Base-by-base conservation (phyloP, 2,797 vertebrate species). In the Astyanax mexicanus region DNA sequence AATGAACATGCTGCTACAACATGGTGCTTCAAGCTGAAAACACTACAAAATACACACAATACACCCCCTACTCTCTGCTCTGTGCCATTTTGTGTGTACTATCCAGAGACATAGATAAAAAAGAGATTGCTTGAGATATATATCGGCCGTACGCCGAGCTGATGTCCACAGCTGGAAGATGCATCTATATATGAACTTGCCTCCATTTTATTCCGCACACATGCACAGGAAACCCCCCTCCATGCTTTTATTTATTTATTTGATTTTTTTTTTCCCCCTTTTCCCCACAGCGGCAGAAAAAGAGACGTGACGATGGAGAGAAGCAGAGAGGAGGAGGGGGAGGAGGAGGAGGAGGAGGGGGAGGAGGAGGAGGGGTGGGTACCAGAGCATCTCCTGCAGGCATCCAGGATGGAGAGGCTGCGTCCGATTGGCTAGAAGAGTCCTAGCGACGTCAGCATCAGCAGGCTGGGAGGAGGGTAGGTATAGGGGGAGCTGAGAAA, bases 301-400 rank as follows among this genome's bases (percentile, higher is more conserved):
- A 80, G 84, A 83, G 76, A 74, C 83, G 82, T 84, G 80, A 89
- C 55, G 84, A 83, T 77, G 82, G 75, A 77, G 75, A 88, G 82
- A 85, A 85, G 87, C 37, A 84, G 82, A 89, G 89, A 89, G 90
- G 89, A 89, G 89, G 87, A 91, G 89, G 82, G 83, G 75, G 82
- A 82, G 77, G 64, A 65, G 62, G 11, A 38, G 71, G 62, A 85
- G 35, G 66, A 77, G 75, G 80, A 74, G 80, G 2, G 5, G 29
- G 29, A n/a, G n/a, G n/a, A n/a, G n/a, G n/a, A 77, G 74, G 55
- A n/a, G n/a, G n/a, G n/a, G n/a, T n/a, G n/a, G n/a, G n/a, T n/a
- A n/a, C n/a, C n/a, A n/a, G 79, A 80, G 84, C 90, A 90, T 91
- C 89, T 81, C 72, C 86, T 86, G 88, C 89, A 83, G 77, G 82